These are phyloP conservation scores for Pantherophis alleghaniensis DNA, from an alignment of 2,797 vertebrate species.

Conservation along the genomic window DNA sequence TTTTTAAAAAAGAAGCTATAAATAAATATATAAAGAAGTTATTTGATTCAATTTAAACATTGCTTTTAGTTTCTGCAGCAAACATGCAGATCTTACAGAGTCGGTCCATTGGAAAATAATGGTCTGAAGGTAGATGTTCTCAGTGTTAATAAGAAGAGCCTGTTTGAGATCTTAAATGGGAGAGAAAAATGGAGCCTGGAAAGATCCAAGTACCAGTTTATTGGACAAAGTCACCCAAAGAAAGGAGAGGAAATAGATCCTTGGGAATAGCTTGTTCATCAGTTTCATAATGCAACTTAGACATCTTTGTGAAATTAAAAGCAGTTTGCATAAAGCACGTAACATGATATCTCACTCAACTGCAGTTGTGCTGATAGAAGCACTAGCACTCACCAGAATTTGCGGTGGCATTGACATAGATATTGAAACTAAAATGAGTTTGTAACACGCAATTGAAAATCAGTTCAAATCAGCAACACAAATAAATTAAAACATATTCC, in stretches of 20 bases:
- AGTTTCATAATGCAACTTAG: neutral
- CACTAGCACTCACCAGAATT: constrained; percentile 9
- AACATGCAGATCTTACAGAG: constrained; percentile 59
- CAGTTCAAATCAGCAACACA: constrained; percentile 53
- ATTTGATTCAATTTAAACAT: constrained; percentile 65
- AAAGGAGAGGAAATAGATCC: neutral
- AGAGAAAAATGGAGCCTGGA: neutral
- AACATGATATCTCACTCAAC: constrained; percentile 13
- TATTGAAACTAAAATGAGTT: constrained; percentile 40
- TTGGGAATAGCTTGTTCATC: constrained; percentile 8
- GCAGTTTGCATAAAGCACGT: constrained; percentile 28
- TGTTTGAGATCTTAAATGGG: constrained; percentile 22
- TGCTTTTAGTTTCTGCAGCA: constrained; percentile 61
- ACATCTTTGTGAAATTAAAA: constrained; percentile 28
- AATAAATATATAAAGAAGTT: constrained; percentile 77
- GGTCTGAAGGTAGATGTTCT: constrained; percentile 9
- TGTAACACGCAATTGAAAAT: constrained; percentile 35
- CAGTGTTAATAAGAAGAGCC: constrained; percentile 32
- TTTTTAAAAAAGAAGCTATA: constrained; percentile 71
- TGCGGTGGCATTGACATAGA: constrained; percentile 36
- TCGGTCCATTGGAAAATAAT: constrained; percentile 37
- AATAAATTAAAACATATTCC: constrained; percentile 64
- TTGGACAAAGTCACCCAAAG: constrained; percentile 26
- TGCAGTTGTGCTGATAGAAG: constrained; percentile 7
- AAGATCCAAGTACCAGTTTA: constrained; percentile 24